A percentile compares a stretch with the other conserved stretches of the same genome.
These are phyloP conservation scores for Dipodomys ordii DNA, from an alignment of 2,113 vertebrate species.

Conservation along the genomic window DNA sequence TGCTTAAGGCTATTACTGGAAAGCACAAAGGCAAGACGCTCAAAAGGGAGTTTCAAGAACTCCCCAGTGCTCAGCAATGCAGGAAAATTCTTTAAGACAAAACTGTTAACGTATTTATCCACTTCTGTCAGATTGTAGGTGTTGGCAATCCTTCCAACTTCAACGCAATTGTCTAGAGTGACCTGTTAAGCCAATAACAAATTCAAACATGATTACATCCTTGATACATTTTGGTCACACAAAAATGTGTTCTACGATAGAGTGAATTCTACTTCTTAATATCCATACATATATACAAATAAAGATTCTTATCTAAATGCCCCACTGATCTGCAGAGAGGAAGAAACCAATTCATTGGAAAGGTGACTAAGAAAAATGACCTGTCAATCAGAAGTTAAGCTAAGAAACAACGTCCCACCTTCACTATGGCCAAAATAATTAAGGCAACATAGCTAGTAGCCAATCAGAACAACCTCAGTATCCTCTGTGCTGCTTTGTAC, in stretches of 20 bases:
- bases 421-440: conserved; percentile 42
- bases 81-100: conserved; percentile 98
- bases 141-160: conserved; percentile 98
- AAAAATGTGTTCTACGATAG: conserved; percentile 33
- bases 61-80: conserved; percentile 96
- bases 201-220: conserved; percentile 50
- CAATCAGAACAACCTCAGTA: not conserved
- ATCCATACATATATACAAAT: not conserved
- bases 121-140: conserved; percentile 98
- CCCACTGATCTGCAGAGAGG: conserved; percentile 18
- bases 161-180: conserved; percentile 98
- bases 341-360: conserved; percentile 14
- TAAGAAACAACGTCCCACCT: conserved; percentile 28
- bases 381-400: conserved; percentile 10
- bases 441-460: not conserved
- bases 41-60: conserved; percentile 98
- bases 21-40: conserved; percentile 96
- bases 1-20: conserved; percentile 99
- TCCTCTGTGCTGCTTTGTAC: not conserved
- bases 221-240: conserved; percentile 7
- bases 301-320: conserved; percentile 16
- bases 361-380: conserved; percentile 26
- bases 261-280: not conserved
- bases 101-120: conserved; percentile 99
- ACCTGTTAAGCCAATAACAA: conserved; percentile 88